These are phyloP conservation scores for Centropyge bicolor DNA, from an alignment of 2,797 vertebrate genomes.

Conservation along the genomic window DNA sequence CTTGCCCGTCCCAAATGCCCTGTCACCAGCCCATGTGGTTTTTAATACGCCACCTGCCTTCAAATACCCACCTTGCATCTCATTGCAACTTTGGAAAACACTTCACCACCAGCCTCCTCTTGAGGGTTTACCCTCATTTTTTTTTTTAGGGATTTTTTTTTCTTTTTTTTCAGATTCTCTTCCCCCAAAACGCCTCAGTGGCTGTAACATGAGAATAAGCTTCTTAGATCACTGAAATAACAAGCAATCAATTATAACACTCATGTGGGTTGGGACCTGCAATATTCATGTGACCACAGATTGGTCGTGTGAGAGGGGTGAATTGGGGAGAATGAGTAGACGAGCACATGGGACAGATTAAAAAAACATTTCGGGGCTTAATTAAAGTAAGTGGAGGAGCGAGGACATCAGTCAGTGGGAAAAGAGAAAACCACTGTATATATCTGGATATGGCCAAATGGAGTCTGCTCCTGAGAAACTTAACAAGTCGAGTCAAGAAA, in stretches of 20 bases:
- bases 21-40: conserved; percentile 53
- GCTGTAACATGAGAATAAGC: conserved; percentile 18
- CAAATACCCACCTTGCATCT: conserved; percentile 46
- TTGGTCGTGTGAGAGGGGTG: conserved; percentile 2
- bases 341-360: not conserved
- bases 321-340: not conserved
- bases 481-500: not conserved
- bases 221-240: conserved; percentile 8
- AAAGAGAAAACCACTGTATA: not conserved
- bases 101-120: conserved; percentile 27
- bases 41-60: conserved; percentile 70
- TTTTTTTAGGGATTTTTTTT: conserved; percentile 33
- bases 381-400: not conserved
- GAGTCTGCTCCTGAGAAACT: not conserved
- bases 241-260: conserved; percentile 15
- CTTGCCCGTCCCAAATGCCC: conserved; percentile 65
- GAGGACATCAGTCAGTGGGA: not conserved
- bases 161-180: conserved; percentile 5
- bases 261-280: not conserved
- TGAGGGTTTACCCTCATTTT: conserved; percentile 14
- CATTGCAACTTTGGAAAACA: conserved; percentile 52
- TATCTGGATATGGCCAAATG: not conserved
- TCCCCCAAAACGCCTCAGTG: not conserved
- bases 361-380: not conserved
- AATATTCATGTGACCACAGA: conserved; percentile 16